Evolutionary conservation across 53 echinoderm and acorn worm species (phyloP), one percentile per base, ranked within the genome.

Genomic region (Zoroaster sp.): DNA sequence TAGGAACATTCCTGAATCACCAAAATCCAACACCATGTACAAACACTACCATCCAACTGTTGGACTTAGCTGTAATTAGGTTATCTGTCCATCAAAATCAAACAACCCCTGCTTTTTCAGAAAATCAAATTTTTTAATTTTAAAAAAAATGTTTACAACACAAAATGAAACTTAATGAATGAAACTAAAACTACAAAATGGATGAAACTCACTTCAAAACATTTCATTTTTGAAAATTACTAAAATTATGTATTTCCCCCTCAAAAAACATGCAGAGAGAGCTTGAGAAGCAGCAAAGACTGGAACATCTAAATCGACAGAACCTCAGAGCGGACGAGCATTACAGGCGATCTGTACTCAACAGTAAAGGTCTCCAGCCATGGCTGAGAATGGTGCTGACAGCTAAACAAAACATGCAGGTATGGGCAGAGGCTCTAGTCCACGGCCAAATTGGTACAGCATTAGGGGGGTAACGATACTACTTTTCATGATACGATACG

Each of bases 361-460:
- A 83, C 37, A 92, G 88, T 55, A 91, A 96, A 81, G 98, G 95
- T 17, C 87, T 97, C 25, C 74, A 87, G 51, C 98, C 98, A 73
- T 97, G 96, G 98, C 49, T 52, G 33, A 94, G 92, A 73, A 75
- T 97, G 51, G 41, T 96, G 0, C 49, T 59, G 37, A 80, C 35
- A 20, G 69, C 91, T 1, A 80, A 77, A 4, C 91, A 92, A 69
- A 93, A 94, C 63, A 94, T 94, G 94, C 89, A 94, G 75, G 91
- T 89, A n/a, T n/a, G n/a, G n/a, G n/a, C n/a, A n/a, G n/a, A n/a
- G n/a, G n/a, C n/a, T n/a, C n/a, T n/a, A n/a, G n/a, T n/a, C n/a
- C n/a, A n/a, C n/a, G n/a, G n/a, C n/a, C n/a, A n/a, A n/a, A n/a
- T n/a, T n/a, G n/a, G n/a, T n/a, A n/a, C n/a, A n/a, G n/a, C n/a